These are phyloP conservation scores for Pangasius sanitwongsei DNA, from an alignment of 2,797 vertebrate genomes.

Conservation along the genomic window DNA sequence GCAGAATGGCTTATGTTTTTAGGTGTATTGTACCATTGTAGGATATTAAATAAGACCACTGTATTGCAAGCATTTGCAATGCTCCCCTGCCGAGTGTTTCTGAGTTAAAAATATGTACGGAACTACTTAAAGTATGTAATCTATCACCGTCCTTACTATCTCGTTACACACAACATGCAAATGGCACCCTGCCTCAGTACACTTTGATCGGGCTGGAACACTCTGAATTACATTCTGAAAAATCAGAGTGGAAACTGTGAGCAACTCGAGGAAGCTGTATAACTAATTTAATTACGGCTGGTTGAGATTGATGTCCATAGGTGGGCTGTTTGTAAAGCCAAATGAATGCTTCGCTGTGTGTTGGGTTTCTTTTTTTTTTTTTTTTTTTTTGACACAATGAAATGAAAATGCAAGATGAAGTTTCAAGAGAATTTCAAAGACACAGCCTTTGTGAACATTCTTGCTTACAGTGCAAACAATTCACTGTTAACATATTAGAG, in stretches of 20 bases:
- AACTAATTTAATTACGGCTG: neutral
- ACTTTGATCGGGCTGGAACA: neutral
- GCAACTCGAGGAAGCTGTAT: too few relatives aligned
- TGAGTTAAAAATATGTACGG: constrained; percentile 2
- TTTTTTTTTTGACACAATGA: neutral
- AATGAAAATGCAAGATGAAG: neutral
- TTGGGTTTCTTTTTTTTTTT: neutral
- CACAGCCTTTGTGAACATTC: neutral
- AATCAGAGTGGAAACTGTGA: neutral
- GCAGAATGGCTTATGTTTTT: neutral
- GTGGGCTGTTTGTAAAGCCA: neutral
- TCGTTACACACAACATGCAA: neutral
- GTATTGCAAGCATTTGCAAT: neutral
- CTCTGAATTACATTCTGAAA: neutral
- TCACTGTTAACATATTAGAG: constrained; percentile 1
- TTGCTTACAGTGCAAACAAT: neutral
- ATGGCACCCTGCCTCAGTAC: neutral
- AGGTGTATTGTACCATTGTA: neutral
- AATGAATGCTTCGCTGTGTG: neutral
- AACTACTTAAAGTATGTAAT: constrained; percentile 2
- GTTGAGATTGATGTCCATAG: neutral
- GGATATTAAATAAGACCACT: neutral
- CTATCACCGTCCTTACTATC: neutral
- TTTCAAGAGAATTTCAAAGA: neutral
- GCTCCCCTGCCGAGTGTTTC: neutral